Evolutionary conservation across 2,113 vertebrate species (phyloP).

Genomic region (Rana temporaria): DNA sequence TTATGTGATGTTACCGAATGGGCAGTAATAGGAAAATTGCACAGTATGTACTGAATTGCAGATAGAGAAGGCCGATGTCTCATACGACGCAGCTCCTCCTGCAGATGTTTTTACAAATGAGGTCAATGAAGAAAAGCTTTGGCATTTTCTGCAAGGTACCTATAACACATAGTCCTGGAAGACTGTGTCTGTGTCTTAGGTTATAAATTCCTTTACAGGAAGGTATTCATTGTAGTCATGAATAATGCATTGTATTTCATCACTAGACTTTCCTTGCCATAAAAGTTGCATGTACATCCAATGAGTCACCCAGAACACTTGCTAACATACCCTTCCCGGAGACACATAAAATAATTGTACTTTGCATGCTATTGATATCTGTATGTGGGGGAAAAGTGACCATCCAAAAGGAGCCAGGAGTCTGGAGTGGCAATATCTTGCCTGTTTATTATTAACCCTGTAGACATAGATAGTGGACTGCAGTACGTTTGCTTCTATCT

Average conservation of each 20-base stretch:
- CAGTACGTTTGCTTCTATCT: constrained; percentile 28
- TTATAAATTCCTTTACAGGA: background rate
- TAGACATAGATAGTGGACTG: constrained; percentile 41
- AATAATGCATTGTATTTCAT: background rate
- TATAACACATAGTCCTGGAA: too few species aligned
- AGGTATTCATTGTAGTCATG: constrained; percentile 1
- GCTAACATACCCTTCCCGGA: background rate
- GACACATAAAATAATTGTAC: background rate
- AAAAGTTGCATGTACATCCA: constrained; percentile 11
- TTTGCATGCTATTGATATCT: background rate
- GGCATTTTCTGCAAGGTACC: too few species aligned
- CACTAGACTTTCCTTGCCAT: constrained; percentile 5
- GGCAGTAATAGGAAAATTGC: too few species aligned
- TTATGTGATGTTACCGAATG: too few species aligned
- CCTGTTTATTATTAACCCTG: constrained; percentile 47
- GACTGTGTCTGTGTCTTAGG: background rate
- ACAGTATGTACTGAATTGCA: too few species aligned
- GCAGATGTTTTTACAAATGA: too few species aligned
- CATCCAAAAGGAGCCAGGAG: background rate
- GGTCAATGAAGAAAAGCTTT: too few species aligned
- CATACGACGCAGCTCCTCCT: too few species aligned
- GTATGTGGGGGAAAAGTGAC: background rate
- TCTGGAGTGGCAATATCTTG: background rate
- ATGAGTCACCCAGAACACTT: constrained; percentile 11
- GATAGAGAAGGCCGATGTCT: too few species aligned